A percentile compares a stretch with the other conserved stretches of the same genome.
phyloP scores from a whole-genome alignment of 2,797 vertebrate species.

The Acrossocheilus wenchowensis region DNA sequence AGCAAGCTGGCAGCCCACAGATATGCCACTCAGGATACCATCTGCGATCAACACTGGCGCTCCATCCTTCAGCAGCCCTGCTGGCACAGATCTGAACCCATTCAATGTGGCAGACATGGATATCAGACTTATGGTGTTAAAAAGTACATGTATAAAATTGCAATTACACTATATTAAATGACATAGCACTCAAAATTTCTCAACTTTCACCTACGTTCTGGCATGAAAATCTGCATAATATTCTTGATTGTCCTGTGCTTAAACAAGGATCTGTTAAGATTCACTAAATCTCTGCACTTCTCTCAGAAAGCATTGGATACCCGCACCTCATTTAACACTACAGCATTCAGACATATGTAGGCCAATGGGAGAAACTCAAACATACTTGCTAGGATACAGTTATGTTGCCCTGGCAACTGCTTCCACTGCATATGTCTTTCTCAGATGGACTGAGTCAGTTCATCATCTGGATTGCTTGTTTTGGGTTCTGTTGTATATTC shows the following conservation, averaged over 20 bases:
- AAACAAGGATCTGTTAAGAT: slow-evolving; percentile 15
- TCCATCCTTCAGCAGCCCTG: slow-evolving; percentile 28
- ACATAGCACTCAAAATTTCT: background rate
- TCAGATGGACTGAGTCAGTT: slow-evolving; percentile 15
- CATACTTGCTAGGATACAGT: slow-evolving; percentile 36
- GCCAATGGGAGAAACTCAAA: slow-evolving; percentile 54
- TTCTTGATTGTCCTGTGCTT: background rate
- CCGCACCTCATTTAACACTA: slow-evolving; percentile 32
- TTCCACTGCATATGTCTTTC: slow-evolving; percentile 33
- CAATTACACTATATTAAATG: background rate
- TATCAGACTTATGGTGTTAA: background rate
- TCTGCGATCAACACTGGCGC: slow-evolving; percentile 42
- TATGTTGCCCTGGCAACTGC: slow-evolving; percentile 72
- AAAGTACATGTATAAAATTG: background rate
- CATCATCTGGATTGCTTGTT: slow-evolving; percentile 5
- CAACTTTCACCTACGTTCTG: background rate
- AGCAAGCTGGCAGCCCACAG: slow-evolving; percentile 45
- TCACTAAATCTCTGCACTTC: background rate
- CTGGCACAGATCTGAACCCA: slow-evolving; percentile 44
- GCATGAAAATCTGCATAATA: background rate
- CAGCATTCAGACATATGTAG: slow-evolving; percentile 53
- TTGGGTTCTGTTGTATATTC: background rate
- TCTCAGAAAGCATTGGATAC: slow-evolving; percentile 3
- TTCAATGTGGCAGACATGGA: slow-evolving; percentile 9
- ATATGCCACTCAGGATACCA: slow-evolving; percentile 52